These are phyloP conservation scores for Coreius guichenoti DNA, from an alignment of 2,797 vertebrate species.

Conservation along the genomic window DNA sequence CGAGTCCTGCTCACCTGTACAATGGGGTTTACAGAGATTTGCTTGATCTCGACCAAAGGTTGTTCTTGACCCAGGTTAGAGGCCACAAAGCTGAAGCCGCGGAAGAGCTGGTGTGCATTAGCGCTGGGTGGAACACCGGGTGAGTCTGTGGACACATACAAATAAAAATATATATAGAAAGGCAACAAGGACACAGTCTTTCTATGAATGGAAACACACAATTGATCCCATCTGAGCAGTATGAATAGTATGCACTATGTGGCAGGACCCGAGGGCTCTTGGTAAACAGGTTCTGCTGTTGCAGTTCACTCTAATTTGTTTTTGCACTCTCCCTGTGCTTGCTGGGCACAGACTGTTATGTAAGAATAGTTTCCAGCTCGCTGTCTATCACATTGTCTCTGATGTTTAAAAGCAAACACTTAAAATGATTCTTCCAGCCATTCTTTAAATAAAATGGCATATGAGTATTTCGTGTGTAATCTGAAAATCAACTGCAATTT, in stretches of 20 bases:
- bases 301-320: conserved; percentile 30
- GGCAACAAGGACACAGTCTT: conserved; percentile 46
- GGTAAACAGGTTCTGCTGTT: conserved; percentile 25
- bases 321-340: conserved; percentile 3
- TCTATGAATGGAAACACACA: conserved; percentile 48
- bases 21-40: conserved; percentile 84
- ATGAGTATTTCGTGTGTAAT: neutral
- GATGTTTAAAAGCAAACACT: neutral
- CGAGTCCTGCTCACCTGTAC: conserved; percentile 83
- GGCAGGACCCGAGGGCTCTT: conserved; percentile 16
- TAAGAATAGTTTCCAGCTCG: conserved; percentile 25
- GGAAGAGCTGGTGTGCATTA: conserved; percentile 93
- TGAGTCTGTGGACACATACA: conserved; percentile 82
- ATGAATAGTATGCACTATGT: conserved; percentile 48
- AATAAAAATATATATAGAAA: conserved; percentile 43
- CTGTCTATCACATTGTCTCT: conserved; percentile 13
- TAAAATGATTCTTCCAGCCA: neutral
- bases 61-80: conserved; percentile 86
- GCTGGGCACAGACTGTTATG: conserved; percentile 29
- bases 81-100: conserved; percentile 97
- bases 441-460: neutral
- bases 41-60: conserved; percentile 73
- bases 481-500: conserved; percentile 14
- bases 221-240: conserved; percentile 43
- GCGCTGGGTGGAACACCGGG: conserved; percentile 94